phyloP scores from a whole-genome alignment of 2,113 vertebrate genomes.

The Mungos mungo region DNA sequence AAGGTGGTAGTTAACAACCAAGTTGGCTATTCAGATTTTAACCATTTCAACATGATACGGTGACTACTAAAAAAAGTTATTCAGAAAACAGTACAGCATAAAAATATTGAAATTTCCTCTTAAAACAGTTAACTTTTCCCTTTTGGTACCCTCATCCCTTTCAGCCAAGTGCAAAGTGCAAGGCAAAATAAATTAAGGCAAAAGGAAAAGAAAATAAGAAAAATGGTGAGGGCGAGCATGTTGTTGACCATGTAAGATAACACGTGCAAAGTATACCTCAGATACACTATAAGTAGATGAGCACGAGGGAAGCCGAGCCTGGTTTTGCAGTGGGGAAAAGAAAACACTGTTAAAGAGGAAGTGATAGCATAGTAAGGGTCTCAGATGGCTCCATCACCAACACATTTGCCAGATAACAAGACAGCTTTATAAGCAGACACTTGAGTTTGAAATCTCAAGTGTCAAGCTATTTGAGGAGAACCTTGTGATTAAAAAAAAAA shows the following conservation, averaged over 20 bases:
- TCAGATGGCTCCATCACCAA: conserved; percentile 86
- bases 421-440: conserved; percentile 76
- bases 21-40: conserved; percentile 4
- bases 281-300: conserved; percentile 99
- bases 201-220: conserved; percentile 77
- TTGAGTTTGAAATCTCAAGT: conserved; percentile 72
- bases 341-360: conserved; percentile 91
- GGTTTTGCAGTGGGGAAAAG: conserved; percentile 93
- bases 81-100: conserved; percentile 79
- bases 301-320: conserved; percentile 99
- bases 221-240: conserved; percentile 85
- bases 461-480: conserved; percentile 79
- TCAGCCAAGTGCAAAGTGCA: conserved; percentile 84
- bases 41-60: conserved; percentile 62
- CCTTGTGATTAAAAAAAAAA: conserved; percentile 35
- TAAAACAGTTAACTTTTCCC: conserved; percentile 72
- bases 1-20: background rate
- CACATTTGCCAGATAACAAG: conserved; percentile 81
- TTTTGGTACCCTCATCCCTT: conserved; percentile 67
- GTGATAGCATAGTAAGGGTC: conserved; percentile 84
- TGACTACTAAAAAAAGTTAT: conserved; percentile 76
- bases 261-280: conserved; percentile 98
- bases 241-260: conserved; percentile 86
- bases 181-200: conserved; percentile 85
- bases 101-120: conserved; percentile 73